phyloP scores from a whole-genome alignment of 92 coral and sea anemone genomes.

The Epizoanthus stellaris region DNA sequence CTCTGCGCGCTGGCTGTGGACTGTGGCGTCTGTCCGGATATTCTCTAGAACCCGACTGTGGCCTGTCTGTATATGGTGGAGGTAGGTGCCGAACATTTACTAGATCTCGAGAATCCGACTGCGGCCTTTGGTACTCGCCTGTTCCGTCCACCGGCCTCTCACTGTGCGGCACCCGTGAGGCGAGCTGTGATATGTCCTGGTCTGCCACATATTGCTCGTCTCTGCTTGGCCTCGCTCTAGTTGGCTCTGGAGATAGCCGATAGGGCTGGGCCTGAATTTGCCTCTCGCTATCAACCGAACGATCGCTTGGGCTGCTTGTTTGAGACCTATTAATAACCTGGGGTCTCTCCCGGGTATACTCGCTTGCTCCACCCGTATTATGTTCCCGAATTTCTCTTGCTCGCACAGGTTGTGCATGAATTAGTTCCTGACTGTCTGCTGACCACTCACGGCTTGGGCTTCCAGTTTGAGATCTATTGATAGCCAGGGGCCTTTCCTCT shows the following conservation, averaged over 20 bases:
- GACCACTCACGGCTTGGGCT: slow-evolving; percentile 22
- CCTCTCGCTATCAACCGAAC: background rate
- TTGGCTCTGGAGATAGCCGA: background rate
- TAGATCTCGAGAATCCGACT: background rate
- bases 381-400: background rate
- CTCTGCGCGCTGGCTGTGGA: slow-evolving; percentile 9
- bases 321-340: background rate
- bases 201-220: background rate
- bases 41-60: background rate
- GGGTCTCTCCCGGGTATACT: background rate
- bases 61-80: background rate
- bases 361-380: background rate
- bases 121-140: background rate
- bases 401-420: background rate
- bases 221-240: background rate
- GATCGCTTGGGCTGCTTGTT: background rate
- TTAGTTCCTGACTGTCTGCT: slow-evolving; percentile 4
- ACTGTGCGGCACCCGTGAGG: background rate
- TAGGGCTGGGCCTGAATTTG: background rate
- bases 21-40: slow-evolving; percentile 5
- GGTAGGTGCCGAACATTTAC: background rate
- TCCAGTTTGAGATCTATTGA: background rate
- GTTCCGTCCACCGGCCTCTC: background rate
- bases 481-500: slow-evolving; percentile 5
- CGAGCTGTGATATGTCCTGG: background rate